Percentiles rank a stretch among this genome's conserved stretches.
phyloP scores from a whole-genome alignment of 2,113 vertebrate species.

The Burhinus bistriatus region DNA sequence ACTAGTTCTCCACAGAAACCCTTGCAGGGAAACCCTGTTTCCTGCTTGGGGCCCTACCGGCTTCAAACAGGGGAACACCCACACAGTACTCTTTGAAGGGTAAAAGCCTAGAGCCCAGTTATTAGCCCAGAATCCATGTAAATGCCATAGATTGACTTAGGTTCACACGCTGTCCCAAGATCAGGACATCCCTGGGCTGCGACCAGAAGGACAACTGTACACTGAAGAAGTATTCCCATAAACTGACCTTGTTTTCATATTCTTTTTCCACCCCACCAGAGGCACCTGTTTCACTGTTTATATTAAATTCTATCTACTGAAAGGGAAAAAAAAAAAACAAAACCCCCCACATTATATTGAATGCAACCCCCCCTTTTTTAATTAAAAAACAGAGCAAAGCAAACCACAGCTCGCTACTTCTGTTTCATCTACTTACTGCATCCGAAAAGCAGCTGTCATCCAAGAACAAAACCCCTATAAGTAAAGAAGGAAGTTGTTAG shows the following conservation, averaged over 20 bases:
- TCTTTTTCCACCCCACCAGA: background rate
- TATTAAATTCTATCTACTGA: background rate
- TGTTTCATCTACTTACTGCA: constrained; percentile 84
- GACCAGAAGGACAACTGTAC: background rate
- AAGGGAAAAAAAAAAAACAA: background rate
- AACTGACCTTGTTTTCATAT: background rate
- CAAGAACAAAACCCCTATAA: constrained; percentile 88
- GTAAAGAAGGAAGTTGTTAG: background rate
- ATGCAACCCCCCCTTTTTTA: background rate
- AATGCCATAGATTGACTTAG: background rate
- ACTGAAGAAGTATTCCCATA: background rate
- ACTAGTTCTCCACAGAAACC: background rate
- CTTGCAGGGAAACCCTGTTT: background rate
- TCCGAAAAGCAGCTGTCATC: constrained; percentile 84
- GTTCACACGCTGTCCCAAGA: background rate
- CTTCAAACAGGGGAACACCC: background rate
- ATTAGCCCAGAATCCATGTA: background rate
- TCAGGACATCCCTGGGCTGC: background rate
- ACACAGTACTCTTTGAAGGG: background rate
- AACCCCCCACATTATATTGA: background rate
- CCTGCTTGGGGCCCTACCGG: background rate
- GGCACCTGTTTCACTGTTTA: background rate
- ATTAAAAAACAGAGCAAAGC: background rate
- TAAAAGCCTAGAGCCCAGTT: background rate
- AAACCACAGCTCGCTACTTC: background rate